phyloP scores from a whole-genome alignment of 2,888 invertebrate genomes.

The Cosmopolites sordidus region DNA sequence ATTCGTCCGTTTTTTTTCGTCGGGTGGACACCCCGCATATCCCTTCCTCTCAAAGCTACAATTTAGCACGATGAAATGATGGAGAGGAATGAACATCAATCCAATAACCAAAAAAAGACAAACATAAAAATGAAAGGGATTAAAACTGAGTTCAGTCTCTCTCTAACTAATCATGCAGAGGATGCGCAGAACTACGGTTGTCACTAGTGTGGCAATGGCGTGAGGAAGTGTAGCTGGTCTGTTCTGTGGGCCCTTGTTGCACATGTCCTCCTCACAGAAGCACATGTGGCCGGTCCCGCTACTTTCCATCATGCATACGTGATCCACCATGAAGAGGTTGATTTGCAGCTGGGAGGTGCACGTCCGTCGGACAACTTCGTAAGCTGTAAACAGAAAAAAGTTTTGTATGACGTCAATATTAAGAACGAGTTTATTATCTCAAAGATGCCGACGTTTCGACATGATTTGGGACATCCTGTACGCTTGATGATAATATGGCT shows the following conservation, averaged over 20 bases:
- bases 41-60: too few species aligned
- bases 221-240: slow-evolving; percentile 5
- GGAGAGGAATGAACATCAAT: too few species aligned
- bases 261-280: slow-evolving; percentile 97
- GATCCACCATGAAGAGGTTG: slow-evolving; percentile 96
- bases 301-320: slow-evolving; percentile 98
- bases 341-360: slow-evolving; percentile 92
- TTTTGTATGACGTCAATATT: too few species aligned
- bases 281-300: slow-evolving; percentile 97
- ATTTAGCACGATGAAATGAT: too few species aligned
- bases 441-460: too few species aligned
- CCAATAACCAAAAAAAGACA: too few species aligned
- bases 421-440: too few species aligned
- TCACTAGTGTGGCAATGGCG: slow-evolving; percentile 21
- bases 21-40: too few species aligned
- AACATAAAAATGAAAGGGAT: too few species aligned
- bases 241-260: slow-evolving; percentile 58
- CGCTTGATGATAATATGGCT: too few species aligned
- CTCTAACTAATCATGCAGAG: slow-evolving; percentile 28
- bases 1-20: too few species aligned
- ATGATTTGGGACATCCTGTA: too few species aligned
- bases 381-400: slow-evolving; percentile 54
- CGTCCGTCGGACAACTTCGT: slow-evolving; percentile 86
- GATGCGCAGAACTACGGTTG: slow-evolving; percentile 24
- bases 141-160: background rate